A percentile compares a stretch with the other conserved stretches of the same genome.
Conservation (phyloP, 2,888 invertebrate species). For the Habrosyne pyritoides region DNA sequence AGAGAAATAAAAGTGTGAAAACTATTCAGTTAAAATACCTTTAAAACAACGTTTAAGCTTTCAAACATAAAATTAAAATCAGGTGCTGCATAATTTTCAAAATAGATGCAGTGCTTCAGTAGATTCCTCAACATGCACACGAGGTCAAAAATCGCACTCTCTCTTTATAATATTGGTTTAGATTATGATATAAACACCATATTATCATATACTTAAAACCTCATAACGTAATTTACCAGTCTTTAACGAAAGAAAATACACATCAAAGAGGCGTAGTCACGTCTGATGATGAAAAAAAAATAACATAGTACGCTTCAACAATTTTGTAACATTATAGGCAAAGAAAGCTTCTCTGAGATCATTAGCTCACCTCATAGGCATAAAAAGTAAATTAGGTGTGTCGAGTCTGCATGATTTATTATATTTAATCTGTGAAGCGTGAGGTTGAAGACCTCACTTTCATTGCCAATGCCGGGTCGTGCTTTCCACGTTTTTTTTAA, state of each 20-base stretch:
- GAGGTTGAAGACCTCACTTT: conserved; percentile 29
- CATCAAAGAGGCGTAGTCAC: not conserved
- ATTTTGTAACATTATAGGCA: not conserved
- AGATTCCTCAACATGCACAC: no score
- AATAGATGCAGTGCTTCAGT: no score
- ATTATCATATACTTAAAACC: no score
- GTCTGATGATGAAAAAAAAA: not conserved
- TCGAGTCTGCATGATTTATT: conserved; percentile 3
- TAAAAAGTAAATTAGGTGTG: not conserved
- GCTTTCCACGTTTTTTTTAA: conserved; percentile 11
- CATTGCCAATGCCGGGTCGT: conserved; percentile 33
- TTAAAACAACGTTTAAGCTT: no score
- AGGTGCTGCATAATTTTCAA: no score
- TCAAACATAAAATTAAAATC: no score
- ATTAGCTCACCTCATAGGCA: not conserved
- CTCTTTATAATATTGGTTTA: no score
- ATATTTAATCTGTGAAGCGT: not conserved
- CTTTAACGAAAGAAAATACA: not conserved
- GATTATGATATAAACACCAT: no score
- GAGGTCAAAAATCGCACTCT: no score
- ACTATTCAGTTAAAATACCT: no score
- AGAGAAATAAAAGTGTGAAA: no score
- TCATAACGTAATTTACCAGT: not conserved
- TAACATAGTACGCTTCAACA: not conserved
- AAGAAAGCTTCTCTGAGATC: not conserved